phyloP scores from a whole-genome alignment of 2,113 vertebrate genomes.

The Bungarus multicinctus region DNA sequence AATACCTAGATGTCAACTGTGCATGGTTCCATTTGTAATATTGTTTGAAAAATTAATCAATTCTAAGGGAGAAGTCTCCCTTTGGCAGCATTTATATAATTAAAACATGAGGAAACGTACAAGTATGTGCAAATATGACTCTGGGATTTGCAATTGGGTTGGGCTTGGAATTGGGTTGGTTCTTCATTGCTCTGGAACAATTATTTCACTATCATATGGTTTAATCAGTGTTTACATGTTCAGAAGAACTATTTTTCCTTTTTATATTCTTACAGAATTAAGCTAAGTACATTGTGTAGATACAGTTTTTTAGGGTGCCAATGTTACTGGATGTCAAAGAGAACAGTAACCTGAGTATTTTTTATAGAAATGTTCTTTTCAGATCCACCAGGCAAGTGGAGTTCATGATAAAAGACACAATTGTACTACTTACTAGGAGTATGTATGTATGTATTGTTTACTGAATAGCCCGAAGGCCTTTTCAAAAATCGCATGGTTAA shows the following conservation, averaged over 20 bases:
- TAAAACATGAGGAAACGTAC: not conserved
- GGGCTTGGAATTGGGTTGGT: slow-evolving; percentile 44
- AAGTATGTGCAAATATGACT: not conserved
- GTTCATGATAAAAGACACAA: slow-evolving; percentile 63
- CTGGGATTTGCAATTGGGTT: slow-evolving; percentile 8
- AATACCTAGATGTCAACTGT: not conserved
- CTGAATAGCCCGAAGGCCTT: no score
- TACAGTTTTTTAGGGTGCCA: slow-evolving; percentile 47
- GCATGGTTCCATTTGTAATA: not conserved
- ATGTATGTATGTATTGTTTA: no score
- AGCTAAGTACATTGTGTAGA: slow-evolving; percentile 6
- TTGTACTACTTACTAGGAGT: slow-evolving; percentile 63
- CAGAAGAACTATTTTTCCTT: slow-evolving; percentile 43
- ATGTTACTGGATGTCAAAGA: slow-evolving; percentile 66
- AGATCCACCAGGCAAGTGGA: slow-evolving; percentile 52
- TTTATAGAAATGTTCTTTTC: slow-evolving; percentile 59
- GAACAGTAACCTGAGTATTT: slow-evolving; percentile 65
- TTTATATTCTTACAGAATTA: slow-evolving; percentile 49
- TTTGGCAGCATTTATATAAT: not conserved
- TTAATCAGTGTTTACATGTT: slow-evolving; percentile 58
- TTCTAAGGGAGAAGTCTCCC: not conserved
- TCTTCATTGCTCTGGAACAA: slow-evolving; percentile 42
- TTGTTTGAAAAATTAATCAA: not conserved
- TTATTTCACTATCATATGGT: slow-evolving; percentile 54
- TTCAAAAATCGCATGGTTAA: no score